These are phyloP conservation scores for Platyscapa corneri DNA, from an alignment of 1,140 invertebrate species.

Conservation along the genomic window DNA sequence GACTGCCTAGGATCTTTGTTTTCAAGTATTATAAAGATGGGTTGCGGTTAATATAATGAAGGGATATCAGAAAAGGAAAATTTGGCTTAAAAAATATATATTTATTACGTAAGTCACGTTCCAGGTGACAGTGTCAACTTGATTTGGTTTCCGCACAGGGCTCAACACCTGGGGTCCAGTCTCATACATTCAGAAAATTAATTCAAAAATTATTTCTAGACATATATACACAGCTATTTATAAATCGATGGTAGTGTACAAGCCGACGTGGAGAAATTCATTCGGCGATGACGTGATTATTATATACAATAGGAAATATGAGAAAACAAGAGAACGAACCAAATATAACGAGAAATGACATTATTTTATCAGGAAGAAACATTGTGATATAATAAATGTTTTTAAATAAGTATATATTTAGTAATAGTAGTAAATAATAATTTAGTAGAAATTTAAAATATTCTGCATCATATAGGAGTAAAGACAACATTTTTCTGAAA, in stretches of 20 bases:
- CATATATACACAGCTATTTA: background rate
- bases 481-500: no score
- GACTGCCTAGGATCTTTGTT: slow-evolving; percentile 20
- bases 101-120: slow-evolving; percentile 71
- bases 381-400: no score
- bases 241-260: background rate
- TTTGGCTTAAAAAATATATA: slow-evolving; percentile 40
- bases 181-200: slow-evolving; percentile 72
- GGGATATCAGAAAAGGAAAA: background rate
- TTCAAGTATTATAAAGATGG: background rate
- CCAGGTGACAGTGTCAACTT: slow-evolving; percentile 75
- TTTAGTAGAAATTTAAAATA: no score
- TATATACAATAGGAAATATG: background rate
- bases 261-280: background rate
- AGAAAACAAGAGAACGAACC: background rate
- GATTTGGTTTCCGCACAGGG: slow-evolving; percentile 76
- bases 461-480: no score
- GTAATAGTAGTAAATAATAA: no score
- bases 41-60: no score
- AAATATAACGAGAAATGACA: background rate
- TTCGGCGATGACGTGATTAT: background rate
- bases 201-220: no score
- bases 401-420: no score
- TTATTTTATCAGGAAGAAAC: background rate
- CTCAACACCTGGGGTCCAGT: slow-evolving; percentile 76